A percentile compares a stretch with the other conserved stretches of the same genome.
These are phyloP conservation scores for Apis dorsata DNA, from an alignment of 1,140 invertebrate genomes.

Conservation along the genomic window DNA sequence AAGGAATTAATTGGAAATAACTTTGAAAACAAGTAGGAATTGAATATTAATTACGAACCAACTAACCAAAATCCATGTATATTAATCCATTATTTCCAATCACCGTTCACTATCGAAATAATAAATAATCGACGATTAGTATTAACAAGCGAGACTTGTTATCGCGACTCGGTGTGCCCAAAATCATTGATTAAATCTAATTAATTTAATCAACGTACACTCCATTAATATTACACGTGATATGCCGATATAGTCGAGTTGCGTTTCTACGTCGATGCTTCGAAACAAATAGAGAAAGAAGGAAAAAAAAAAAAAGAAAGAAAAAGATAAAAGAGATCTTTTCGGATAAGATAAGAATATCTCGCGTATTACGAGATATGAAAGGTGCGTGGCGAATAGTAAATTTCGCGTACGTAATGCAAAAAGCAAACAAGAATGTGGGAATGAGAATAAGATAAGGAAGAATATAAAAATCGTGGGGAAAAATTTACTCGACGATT, in stretches of 20 bases:
- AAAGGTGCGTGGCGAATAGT: no score
- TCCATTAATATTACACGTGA: neutral
- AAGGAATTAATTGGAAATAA: no score
- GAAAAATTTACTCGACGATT: no score
- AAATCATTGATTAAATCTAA: neutral
- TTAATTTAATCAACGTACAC: neutral
- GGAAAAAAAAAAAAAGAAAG: neutral
- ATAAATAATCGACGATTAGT: neutral
- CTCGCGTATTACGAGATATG: no score
- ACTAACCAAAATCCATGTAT: neutral
- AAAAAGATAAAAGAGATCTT: no score
- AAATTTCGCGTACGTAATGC: no score
- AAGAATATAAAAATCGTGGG: no score
- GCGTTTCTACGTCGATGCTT: neutral
- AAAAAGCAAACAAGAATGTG: no score
- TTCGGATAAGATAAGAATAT: no score
- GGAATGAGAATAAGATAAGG: no score
- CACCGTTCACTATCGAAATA: neutral
- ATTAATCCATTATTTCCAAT: neutral
- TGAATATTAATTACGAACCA: no score
- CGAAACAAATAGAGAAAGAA: neutral
- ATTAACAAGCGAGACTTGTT: neutral
- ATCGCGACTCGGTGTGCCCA: neutral
- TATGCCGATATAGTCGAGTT: neutral
- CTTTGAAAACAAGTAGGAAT: no score